Base-by-base conservation (phyloP, 2,113 vertebrate genomes). In the Lonchura striata region DNA sequence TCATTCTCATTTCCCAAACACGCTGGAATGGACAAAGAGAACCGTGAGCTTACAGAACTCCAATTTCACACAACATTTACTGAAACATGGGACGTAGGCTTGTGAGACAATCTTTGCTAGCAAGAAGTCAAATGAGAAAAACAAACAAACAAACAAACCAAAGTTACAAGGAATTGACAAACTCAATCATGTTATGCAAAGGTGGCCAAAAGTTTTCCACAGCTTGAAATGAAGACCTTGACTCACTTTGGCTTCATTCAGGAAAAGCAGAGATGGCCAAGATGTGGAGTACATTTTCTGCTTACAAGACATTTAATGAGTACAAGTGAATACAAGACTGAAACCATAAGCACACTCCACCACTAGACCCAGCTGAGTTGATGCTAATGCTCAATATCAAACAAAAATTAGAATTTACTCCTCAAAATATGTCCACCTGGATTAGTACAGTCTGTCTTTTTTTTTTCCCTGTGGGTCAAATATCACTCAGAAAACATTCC, bases 21-120 rank as follows among this genome's bases (percentile, higher is more conserved):
- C 63, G 25, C 15, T 3, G 3, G 37, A 61, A 89, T 0, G 6
- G 72, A 60, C 63, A 86, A 44, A 41, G 42, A 33, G 44, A 93
- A 78, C 46, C 3, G 7, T 4, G 60, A 90, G 65, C n/a, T 74
- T 54, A 28, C 77, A 53, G 9, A 86, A 87, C 52, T 59, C 42
- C 31, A 22, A 93, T 87, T 95, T 93, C 90, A 90, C 94, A 91
- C 77, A 77, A 87, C 74, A 82, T 78, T 91, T 93, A 41, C 74
- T 41, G 42, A 82, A 31, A 81, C 54, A 15, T 3, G 18, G 37
- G 77, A 50, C 57, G 50, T 0, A 10, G 49, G 33, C 37, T 76
- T 25, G 33, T 13, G 52, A 88, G 19, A 22, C 63, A 30, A 21
- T 59, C 27, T 86, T 54, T 31, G 35, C 35, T 27, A 79, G 52